phyloP scores from a whole-genome alignment of 2,888 invertebrate genomes.

The Smittia aterrima region DNA sequence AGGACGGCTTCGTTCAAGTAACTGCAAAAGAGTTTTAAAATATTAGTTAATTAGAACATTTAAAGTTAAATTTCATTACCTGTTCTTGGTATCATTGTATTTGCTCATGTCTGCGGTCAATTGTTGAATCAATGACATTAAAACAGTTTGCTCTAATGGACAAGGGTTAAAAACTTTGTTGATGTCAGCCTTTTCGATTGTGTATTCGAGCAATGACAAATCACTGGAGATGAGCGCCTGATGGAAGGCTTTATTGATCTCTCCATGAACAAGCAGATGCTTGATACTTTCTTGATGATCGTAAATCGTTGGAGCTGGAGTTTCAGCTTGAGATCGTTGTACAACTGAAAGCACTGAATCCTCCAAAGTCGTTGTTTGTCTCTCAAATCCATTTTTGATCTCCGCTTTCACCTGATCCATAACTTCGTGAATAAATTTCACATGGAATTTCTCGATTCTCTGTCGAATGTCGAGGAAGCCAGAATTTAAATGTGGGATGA shows the following conservation, averaged over 20 bases:
- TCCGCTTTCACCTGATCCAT: conserved; percentile 51
- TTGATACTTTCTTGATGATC: conserved; percentile 68
- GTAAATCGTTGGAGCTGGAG: conserved; percentile 65
- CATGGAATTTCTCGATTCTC: conserved; percentile 51
- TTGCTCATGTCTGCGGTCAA: conserved; percentile 83
- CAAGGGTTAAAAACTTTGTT: conserved; percentile 74
- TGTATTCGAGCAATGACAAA: conserved; percentile 78
- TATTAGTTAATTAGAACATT: background rate
- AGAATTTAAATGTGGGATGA: conserved; percentile 43
- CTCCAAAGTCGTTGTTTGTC: conserved; percentile 61
- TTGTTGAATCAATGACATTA: conserved; percentile 92
- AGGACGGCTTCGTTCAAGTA: conserved; percentile 85
- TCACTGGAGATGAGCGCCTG: conserved; percentile 86
- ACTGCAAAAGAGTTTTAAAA: conserved; percentile 55
- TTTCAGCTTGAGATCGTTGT: conserved; percentile 66
- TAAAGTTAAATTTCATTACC: conserved; percentile 56
- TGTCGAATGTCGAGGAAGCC: conserved; percentile 51
- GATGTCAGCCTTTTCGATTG: conserved; percentile 82
- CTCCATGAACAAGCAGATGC: conserved; percentile 66
- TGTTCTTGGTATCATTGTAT: conserved; percentile 78
- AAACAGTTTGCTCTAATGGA: conserved; percentile 79
- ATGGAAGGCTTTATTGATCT: conserved; percentile 85
- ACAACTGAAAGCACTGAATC: conserved; percentile 61
- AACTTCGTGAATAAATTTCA: conserved; percentile 49
- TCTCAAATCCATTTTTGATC: conserved; percentile 57